These are phyloP conservation scores for Rostratula benghalensis DNA, from an alignment of 2,113 vertebrate species.

Conservation along the genomic window DNA sequence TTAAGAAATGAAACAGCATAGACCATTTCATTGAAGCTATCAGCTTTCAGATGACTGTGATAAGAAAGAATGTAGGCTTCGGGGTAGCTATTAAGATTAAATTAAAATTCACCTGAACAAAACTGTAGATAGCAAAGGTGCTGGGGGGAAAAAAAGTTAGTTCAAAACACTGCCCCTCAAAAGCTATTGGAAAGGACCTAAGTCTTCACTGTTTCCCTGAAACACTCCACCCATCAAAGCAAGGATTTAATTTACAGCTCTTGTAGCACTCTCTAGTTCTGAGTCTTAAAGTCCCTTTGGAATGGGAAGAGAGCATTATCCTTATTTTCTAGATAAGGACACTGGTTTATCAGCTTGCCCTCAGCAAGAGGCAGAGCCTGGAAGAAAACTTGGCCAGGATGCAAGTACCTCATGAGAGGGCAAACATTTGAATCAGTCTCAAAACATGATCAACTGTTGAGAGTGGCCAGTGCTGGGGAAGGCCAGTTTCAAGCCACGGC, in stretches of 20 bases:
- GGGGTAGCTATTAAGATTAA: constrained; percentile 5
- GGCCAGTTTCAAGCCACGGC: not conserved
- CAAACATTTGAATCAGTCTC: not conserved
- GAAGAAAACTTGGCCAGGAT: constrained; percentile 14
- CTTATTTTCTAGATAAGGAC: constrained; percentile 37
- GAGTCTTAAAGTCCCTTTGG: not conserved
- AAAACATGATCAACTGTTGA: not conserved
- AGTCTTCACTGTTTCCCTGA: not conserved
- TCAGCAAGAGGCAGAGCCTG: not conserved
- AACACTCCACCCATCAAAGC: not conserved
- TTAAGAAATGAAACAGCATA: not conserved
- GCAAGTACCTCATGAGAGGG: not conserved
- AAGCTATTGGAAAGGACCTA: not conserved
- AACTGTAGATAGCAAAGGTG: not conserved
- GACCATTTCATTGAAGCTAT: not conserved
- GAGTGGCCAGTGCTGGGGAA: not conserved
- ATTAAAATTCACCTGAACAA: constrained; percentile 13
- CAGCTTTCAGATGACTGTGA: not conserved
- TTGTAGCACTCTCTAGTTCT: not conserved
- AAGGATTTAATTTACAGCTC: constrained; percentile 12
- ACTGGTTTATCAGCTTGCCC: constrained; percentile 38
- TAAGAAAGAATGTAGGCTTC: constrained; percentile 14
- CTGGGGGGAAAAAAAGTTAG: not conserved
- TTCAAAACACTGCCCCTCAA: not conserved
- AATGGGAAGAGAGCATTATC: constrained; percentile 25